These are phyloP conservation scores for Caenorhabditis brenneri DNA, from an alignment of 1,140 invertebrate species.

Conservation along the genomic window DNA sequence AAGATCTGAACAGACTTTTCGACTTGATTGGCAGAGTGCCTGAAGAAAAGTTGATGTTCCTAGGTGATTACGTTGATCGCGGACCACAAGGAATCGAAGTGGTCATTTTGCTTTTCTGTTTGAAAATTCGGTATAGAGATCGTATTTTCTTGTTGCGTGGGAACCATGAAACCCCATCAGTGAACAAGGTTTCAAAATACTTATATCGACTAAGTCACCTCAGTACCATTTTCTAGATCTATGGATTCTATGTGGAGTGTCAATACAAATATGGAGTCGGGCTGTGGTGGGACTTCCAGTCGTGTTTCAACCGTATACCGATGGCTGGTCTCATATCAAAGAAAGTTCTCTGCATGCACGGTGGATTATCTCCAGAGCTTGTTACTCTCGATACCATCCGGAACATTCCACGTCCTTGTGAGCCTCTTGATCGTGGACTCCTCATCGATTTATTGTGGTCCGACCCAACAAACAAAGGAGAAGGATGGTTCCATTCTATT, in stretches of 20 bases:
- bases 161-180: conserved; percentile 77
- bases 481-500: conserved; percentile 62
- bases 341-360: conserved; percentile 59
- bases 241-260: conserved; percentile 74
- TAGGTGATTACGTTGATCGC: conserved; percentile 88
- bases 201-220: too few species aligned
- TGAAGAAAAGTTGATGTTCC: conserved; percentile 74
- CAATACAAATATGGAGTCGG: conserved; percentile 53
- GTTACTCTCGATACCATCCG: conserved; percentile 56
- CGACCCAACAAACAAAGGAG: conserved; percentile 62
- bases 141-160: conserved; percentile 77
- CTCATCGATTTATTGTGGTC: conserved; percentile 63
- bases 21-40: conserved; percentile 73
- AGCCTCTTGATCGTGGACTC: conserved; percentile 60
- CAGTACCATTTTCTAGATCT: too few species aligned
- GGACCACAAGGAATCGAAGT: conserved; percentile 81
- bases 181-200: too few species aligned
- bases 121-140: conserved; percentile 73
- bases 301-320: conserved; percentile 61
- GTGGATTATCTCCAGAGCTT: conserved; percentile 60
- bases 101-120: conserved; percentile 72
- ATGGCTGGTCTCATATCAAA: conserved; percentile 63
- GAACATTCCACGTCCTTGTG: conserved; percentile 58
- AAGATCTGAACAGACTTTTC: conserved; percentile 74
- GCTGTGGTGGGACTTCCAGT: conserved; percentile 63